A percentile compares a stretch with the other conserved stretches of the same genome.
These are phyloP conservation scores for Cryptomyrus ogoouensis DNA, from an alignment of 2,113 vertebrate genomes.

Conservation along the genomic window DNA sequence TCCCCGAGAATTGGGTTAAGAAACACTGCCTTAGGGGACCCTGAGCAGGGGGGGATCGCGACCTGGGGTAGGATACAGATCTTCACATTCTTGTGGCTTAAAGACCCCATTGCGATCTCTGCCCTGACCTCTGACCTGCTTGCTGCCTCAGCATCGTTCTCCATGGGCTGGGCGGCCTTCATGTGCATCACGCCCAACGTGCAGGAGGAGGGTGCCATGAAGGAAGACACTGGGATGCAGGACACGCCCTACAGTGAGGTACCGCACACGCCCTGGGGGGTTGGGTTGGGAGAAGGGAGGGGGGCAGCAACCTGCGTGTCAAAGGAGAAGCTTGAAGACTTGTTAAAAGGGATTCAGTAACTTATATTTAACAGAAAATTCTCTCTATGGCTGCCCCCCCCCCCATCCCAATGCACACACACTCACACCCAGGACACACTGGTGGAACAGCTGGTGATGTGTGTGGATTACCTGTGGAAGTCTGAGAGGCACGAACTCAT, in stretches of 20 bases:
- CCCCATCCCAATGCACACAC: not conserved
- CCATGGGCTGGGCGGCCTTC: constrained; percentile 97
- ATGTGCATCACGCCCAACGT: constrained; percentile 93
- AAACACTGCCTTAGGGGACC: not conserved
- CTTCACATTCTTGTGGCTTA: not conserved
- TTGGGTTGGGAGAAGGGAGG: not conserved
- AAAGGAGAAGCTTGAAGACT: not conserved
- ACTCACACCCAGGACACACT: constrained; percentile 70
- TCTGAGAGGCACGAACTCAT: constrained; percentile 92
- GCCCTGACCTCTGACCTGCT: constrained; percentile 20
- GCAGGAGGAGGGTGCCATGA: constrained; percentile 96
- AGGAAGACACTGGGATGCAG: constrained; percentile 93
- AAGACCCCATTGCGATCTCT: not conserved
- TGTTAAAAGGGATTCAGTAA: not conserved
- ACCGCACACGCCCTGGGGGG: constrained; percentile 23
- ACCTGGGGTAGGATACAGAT: not conserved
- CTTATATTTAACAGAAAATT: not conserved
- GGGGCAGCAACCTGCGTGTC: not conserved
- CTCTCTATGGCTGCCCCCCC: not conserved
- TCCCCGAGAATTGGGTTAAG: not conserved
- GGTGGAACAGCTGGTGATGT: constrained; percentile 89
- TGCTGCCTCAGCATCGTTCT: constrained; percentile 74
- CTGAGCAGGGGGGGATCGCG: not conserved
- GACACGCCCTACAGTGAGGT: constrained; percentile 97
- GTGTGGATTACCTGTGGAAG: constrained; percentile 95